These are phyloP conservation scores for Catharus minimus DNA, from an alignment of 2,113 vertebrate genomes.

Conservation along the genomic window DNA sequence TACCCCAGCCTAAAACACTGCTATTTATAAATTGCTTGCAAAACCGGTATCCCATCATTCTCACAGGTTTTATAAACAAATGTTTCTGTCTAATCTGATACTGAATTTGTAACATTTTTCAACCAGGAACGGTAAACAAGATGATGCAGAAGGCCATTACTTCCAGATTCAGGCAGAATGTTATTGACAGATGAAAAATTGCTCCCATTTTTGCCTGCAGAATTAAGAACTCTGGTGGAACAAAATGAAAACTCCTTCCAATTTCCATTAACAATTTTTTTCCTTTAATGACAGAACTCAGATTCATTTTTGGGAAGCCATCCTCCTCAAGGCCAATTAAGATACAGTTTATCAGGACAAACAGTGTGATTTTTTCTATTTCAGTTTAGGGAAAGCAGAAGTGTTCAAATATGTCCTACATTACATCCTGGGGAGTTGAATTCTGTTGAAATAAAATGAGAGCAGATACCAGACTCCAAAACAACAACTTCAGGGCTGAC, in stretches of 20 bases:
- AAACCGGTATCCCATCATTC: constrained; percentile 11
- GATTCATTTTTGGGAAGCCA: background rate
- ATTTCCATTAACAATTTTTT: background rate
- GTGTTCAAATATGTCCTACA: background rate
- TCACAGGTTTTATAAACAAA: constrained; percentile 42
- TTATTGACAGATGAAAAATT: constrained; percentile 41
- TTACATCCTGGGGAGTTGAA: background rate
- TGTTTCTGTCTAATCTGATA: constrained; percentile 12
- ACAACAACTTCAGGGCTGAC: background rate
- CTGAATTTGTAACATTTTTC: constrained; percentile 26
- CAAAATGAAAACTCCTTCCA: constrained; percentile 17
- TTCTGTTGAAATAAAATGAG: background rate
- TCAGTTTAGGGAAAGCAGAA: background rate
- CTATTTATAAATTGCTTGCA: constrained; percentile 10
- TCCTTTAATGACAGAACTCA: background rate
- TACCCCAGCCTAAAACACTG: background rate
- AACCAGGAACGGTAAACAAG: constrained; percentile 10
- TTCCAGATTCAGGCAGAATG: background rate
- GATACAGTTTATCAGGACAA: background rate
- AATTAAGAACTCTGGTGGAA: constrained; percentile 20
- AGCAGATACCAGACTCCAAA: background rate
- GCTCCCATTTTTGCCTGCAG: constrained; percentile 24
- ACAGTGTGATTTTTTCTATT: background rate
- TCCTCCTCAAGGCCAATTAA: background rate
- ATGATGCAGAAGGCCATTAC: constrained; percentile 27